A percentile compares a stretch with the other conserved stretches of the same genome.
These are phyloP conservation scores for Dinothrombium tinctorium DNA, from an alignment of 1,140 invertebrate species.

Conservation along the genomic window DNA sequence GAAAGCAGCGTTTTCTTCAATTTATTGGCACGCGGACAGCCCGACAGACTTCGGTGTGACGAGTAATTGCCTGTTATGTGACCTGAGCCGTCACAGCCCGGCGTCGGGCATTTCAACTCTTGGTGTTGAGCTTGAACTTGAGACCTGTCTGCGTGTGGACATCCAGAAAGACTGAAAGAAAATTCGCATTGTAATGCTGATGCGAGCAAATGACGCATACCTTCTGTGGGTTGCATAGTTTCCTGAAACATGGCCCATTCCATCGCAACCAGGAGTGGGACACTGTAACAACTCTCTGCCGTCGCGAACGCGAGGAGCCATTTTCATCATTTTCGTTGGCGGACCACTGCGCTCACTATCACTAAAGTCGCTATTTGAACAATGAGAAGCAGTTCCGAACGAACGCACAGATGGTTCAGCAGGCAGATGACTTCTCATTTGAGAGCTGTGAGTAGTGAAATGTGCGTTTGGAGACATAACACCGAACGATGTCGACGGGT, in stretches of 20 bases:
- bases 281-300: too few species aligned
- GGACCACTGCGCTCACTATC: too few species aligned
- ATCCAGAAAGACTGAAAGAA: constrained; percentile 41
- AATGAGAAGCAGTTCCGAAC: too few species aligned
- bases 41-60: constrained; percentile 17
- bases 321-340: too few species aligned
- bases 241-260: constrained; percentile 57
- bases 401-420: too few species aligned
- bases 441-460: too few species aligned
- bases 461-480: too few species aligned
- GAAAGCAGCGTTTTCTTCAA: not conserved
- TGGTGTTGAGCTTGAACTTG: constrained; percentile 48
- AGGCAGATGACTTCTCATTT: too few species aligned
- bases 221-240: constrained; percentile 64
- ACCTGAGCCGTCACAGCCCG: constrained; percentile 33
- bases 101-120: constrained; percentile 59
- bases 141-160: constrained; percentile 51
- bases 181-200: constrained; percentile 14
- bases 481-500: too few species aligned
- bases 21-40: constrained; percentile 14
- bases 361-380: too few species aligned
- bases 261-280: constrained; percentile 48
- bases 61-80: constrained; percentile 17
- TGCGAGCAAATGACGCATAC: constrained; percentile 23
- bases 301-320: too few species aligned